These are phyloP conservation scores for Anser cygnoides DNA, from an alignment of 2,113 vertebrate species.

Conservation along the genomic window DNA sequence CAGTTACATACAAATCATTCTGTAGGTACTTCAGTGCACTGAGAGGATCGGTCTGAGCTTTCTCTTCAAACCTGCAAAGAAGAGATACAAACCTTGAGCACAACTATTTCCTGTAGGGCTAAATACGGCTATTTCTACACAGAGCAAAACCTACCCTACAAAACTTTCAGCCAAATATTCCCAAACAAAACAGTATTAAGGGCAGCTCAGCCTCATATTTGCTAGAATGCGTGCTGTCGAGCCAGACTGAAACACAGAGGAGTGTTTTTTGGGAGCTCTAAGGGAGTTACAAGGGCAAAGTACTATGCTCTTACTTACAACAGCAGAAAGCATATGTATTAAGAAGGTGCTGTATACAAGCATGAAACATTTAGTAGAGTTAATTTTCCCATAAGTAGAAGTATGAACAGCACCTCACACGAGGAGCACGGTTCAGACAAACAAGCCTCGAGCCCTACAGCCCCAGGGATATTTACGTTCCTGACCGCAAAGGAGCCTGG, in stretches of 20 bases:
- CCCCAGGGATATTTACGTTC: neutral
- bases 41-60: conserved; percentile 94
- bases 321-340: neutral
- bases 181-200: neutral
- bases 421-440: neutral
- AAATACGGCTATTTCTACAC: neutral
- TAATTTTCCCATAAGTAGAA: neutral
- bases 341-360: neutral
- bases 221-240: neutral
- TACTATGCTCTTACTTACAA: neutral
- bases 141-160: neutral
- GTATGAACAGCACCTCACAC: neutral
- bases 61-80: conserved; percentile 93
- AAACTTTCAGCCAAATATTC: neutral
- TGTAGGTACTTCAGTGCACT: conserved; percentile 96
- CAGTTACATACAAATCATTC: conserved; percentile 95
- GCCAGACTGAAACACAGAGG: neutral
- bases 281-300: neutral
- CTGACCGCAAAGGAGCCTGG: neutral
- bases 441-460: neutral
- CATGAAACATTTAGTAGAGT: neutral
- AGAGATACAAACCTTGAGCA: neutral
- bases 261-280: accelerated
- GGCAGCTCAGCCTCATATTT: accelerated
- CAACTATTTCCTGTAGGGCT: neutral